Conservation (phyloP, 2,888 invertebrate genomes). For the Parelbella ahira region DNA sequence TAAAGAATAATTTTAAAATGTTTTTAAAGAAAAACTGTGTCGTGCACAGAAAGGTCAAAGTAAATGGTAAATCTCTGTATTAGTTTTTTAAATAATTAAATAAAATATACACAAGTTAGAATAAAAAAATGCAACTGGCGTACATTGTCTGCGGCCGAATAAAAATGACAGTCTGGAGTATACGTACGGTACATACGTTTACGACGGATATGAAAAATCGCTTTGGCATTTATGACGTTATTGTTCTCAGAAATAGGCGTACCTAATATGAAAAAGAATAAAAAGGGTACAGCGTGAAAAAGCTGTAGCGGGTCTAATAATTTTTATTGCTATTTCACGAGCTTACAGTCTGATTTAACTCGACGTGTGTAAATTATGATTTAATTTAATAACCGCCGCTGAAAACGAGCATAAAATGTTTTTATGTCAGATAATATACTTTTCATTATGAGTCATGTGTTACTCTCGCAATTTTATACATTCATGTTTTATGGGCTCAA, state of each 20-base stretch:
- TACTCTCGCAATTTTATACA: slow-evolving; percentile 60
- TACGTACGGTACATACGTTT: slow-evolving; percentile 49
- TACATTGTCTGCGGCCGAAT: slow-evolving; percentile 49
- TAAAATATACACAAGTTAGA: too few species aligned
- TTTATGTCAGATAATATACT: slow-evolving; percentile 75
- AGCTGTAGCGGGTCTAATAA: slow-evolving; percentile 61
- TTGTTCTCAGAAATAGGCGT: slow-evolving; percentile 50
- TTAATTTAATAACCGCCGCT: slow-evolving; percentile 73
- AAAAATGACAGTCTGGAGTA: slow-evolving; percentile 37
- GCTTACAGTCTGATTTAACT: slow-evolving; percentile 69
- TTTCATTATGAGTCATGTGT: slow-evolving; percentile 72
- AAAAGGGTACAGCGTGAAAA: slow-evolving; percentile 46
- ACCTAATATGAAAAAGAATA: slow-evolving; percentile 50
- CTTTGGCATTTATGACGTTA: slow-evolving; percentile 61
- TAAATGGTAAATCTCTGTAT: too few species aligned
- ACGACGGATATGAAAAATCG: slow-evolving; percentile 63
- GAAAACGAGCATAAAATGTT: slow-evolving; percentile 71
- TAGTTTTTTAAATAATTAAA: too few species aligned
- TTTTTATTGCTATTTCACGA: slow-evolving; percentile 72
- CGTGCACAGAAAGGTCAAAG: too few species aligned
- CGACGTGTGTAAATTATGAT: slow-evolving; percentile 74
- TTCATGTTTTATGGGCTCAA: slow-evolving; percentile 55
- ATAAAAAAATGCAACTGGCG: slow-evolving; percentile 33
- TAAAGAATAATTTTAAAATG: too few species aligned
- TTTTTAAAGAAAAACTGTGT: too few species aligned